Percentiles rank a stretch among this genome's conserved stretches.
Evolutionary conservation across 2,113 vertebrate genomes (phyloP).

Genomic region (Scopus umbretta): DNA sequence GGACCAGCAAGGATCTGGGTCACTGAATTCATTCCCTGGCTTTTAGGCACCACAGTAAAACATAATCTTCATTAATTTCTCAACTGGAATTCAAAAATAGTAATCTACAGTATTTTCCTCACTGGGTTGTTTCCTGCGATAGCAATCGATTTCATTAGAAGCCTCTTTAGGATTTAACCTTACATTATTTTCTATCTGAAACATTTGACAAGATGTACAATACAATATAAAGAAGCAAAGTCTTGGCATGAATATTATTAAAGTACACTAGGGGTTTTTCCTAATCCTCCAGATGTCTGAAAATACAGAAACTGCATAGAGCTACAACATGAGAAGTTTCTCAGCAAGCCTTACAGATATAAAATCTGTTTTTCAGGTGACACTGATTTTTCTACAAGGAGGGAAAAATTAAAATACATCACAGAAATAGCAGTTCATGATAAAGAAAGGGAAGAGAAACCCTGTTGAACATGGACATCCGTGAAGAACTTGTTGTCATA

Average conservation of each 20-base stretch:
- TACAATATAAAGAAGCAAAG: not conserved
- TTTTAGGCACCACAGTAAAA: not conserved
- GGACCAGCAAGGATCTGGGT: not conserved
- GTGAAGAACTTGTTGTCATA: not conserved
- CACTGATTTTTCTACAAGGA: not conserved
- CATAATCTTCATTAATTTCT: not conserved
- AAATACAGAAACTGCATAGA: not conserved
- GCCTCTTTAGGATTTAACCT: not conserved
- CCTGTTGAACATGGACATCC: accelerated
- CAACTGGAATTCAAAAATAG: not conserved
- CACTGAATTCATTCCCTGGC: not conserved
- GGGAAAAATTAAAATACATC: not conserved
- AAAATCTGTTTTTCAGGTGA: not conserved
- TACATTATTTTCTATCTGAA: not conserved
- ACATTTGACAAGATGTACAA: not conserved
- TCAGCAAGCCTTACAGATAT: not conserved
- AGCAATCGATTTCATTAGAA: not conserved
- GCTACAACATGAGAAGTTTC: not conserved
- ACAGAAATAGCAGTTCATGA: not conserved
- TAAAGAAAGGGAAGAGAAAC: not conserved
- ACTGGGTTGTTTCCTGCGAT: not conserved
- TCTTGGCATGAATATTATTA: not conserved
- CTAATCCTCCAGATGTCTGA: not conserved
- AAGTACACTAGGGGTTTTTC: not conserved
- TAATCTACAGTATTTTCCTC: not conserved